Conservation (phyloP, 2,888 invertebrate genomes). For the Acanthosepion lycidas region DNA sequence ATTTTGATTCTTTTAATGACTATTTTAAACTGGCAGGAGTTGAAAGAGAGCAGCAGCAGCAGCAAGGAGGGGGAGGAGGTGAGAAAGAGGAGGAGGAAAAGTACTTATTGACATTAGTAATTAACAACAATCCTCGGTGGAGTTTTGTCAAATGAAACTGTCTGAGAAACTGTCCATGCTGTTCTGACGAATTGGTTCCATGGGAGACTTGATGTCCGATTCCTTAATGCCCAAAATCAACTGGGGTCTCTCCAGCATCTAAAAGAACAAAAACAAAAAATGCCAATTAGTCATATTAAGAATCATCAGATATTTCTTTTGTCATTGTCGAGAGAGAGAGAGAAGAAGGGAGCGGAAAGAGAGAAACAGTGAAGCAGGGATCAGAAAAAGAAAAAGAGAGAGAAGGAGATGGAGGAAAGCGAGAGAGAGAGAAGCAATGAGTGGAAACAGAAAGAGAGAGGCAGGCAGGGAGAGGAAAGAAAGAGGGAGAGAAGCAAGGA, state of each 20-base stretch:
- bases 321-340: neutral
- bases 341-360: no score
- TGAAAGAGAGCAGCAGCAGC: neutral
- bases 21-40: neutral
- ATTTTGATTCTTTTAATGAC: neutral
- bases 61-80: neutral
- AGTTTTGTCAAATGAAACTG: neutral
- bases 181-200: conserved; percentile 44
- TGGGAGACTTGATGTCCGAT: neutral
- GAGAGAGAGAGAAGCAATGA: no score
- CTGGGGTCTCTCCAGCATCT: conserved; percentile 35
- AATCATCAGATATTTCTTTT: neutral
- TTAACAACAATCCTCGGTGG: neutral
- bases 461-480: no score
- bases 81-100: neutral
- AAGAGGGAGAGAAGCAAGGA: no score
- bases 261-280: neutral
- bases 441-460: no score
- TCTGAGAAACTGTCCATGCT: conserved; percentile 43
- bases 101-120: neutral
- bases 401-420: neutral
- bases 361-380: neutral
- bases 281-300: neutral
- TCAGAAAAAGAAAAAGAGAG: neutral
- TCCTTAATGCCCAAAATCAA: conserved; percentile 35